These are phyloP conservation scores for Martes martes DNA, from an alignment of 2,113 vertebrate species.

Conservation along the genomic window DNA sequence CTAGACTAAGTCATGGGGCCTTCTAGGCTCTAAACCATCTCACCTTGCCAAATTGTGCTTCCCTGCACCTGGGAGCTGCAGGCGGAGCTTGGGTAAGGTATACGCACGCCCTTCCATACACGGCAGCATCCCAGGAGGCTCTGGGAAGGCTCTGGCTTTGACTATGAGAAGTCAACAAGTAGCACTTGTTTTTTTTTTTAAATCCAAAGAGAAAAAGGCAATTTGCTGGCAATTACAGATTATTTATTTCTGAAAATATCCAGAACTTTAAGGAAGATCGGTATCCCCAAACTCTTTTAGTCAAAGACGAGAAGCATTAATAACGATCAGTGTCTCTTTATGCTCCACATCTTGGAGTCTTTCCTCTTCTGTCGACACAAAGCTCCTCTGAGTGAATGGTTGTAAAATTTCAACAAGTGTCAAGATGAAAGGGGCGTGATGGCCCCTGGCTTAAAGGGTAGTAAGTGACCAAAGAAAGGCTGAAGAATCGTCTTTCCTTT, in stretches of 20 bases:
- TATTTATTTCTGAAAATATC: not conserved
- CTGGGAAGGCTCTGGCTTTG: not conserved
- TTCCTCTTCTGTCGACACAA: not conserved
- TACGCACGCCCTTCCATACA: accelerated
- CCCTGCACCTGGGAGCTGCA: not conserved
- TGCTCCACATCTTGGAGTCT: not conserved
- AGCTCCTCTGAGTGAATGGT: not conserved
- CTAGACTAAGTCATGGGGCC: not conserved
- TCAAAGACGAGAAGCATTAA: not conserved
- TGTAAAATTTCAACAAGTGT: not conserved
- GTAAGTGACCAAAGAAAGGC: not conserved
- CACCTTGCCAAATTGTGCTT: not conserved
- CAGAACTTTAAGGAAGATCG: not conserved
- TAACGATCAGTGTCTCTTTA: not conserved
- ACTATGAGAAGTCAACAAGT: not conserved
- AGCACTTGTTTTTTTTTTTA: not conserved
- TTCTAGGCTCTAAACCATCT: not conserved
- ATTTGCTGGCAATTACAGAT: not conserved
- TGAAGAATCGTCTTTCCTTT: not conserved
- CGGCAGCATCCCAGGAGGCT: not conserved
- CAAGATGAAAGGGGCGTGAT: not conserved
- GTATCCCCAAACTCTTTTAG: not conserved
- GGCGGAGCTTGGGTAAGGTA: not conserved
- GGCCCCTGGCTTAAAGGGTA: not conserved
- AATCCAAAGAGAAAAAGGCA: not conserved